Evolutionary conservation across 1,140 invertebrate species (phyloP), one percentile per base, ranked within the genome.

Genomic region (Chlorops oryzae): DNA sequence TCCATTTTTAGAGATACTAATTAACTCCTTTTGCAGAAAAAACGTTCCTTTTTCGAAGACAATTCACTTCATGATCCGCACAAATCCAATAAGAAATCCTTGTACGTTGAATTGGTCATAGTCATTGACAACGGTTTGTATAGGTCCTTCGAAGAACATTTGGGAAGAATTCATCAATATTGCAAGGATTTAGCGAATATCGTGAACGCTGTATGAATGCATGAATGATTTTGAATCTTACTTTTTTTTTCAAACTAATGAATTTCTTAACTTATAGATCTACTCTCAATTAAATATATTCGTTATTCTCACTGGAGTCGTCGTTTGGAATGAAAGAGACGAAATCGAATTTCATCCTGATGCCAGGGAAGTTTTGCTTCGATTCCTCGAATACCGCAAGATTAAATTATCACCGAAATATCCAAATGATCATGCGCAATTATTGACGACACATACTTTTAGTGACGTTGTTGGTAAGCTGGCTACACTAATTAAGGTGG

Each of bases 341-440:
- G 85, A 92, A 73, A 92, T 96, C 55, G 70, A 77, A 15, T 76
- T 97, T 40, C 83, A 83, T 0, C 67, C 77, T 25, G 86, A 95
- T 62, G 92, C 91, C 4, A 92, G 96, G 62, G 79, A 78, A 6
- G 96, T 92, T 0, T 77, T 98, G 35, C 87, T 83, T 2, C 89
- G 88, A 74, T 97, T 97, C 72, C 77, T 97, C 5, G 80, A 85
- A 51, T 97, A 97, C 71, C 78, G 94, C 6, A 77, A 82, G 57
- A 81, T 88, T 51, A 77, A 79, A 49, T 79, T 98, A 13, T 80
- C 92, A 21, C 81, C 83, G 50, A 78, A 86, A 13, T 88, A 94
- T 75, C 90, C 90, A 2, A 96, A 98, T 72, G 96, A 99, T 66
- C 98, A 98, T 76, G 94, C 95, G 39, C 96, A 99, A 73, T 76